A percentile compares a stretch with the other conserved stretches of the same genome.
Conservation (phyloP, 2,797 vertebrate genomes). For the Danio kyathit region DNA sequence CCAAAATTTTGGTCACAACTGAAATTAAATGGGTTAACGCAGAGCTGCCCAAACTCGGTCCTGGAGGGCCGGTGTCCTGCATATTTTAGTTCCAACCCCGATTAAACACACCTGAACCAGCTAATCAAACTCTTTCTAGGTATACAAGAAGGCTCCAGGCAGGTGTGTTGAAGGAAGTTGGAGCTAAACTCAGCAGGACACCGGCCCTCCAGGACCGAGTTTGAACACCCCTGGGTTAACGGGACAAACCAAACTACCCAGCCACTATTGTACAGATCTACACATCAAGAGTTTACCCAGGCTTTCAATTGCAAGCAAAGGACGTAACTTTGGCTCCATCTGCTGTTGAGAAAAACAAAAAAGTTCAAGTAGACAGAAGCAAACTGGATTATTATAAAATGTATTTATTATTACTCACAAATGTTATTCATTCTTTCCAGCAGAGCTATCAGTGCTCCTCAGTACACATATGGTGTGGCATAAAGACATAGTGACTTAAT, state of each 20-base stretch:
- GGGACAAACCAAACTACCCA: neutral
- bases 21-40: neutral
- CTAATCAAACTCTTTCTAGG: too few species aligned
- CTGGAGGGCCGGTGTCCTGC: too few species aligned
- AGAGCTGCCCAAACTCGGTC: too few species aligned
- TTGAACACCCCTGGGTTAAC: too few species aligned
- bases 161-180: too few species aligned
- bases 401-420: slow-evolving; percentile 48
- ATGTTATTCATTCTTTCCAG: slow-evolving; percentile 23
- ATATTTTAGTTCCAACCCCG: too few species aligned
- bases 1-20: neutral
- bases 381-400: slow-evolving; percentile 33
- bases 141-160: too few species aligned
- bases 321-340: slow-evolving; percentile 34
- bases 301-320: neutral
- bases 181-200: too few species aligned
- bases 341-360: slow-evolving; percentile 31
- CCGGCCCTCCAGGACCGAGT: too few species aligned
- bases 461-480: slow-evolving; percentile 49
- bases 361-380: slow-evolving; percentile 46
- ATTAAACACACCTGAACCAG: too few species aligned
- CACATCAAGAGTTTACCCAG: neutral
- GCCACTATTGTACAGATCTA: neutral
- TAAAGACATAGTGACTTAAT: slow-evolving; percentile 45
- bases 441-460: slow-evolving; percentile 11